These are phyloP conservation scores for Cercopithecus diana DNA, from an alignment of 2,797 vertebrate genomes.

Conservation along the genomic window DNA sequence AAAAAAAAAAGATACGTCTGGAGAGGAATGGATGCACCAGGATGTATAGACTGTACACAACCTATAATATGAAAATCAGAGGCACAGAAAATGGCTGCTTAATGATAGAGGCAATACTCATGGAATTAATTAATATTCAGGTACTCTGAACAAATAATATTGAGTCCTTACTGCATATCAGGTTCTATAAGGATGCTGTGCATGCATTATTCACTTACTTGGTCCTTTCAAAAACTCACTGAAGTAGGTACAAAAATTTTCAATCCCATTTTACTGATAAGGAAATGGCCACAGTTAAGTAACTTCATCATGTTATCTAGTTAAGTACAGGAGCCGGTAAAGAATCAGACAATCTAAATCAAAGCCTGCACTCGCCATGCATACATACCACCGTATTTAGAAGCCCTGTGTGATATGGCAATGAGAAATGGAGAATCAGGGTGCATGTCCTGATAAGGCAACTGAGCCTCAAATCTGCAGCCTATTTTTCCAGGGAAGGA, in stretches of 20 bases:
- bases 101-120: neutral
- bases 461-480: neutral
- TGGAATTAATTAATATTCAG: neutral
- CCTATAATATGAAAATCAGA: neutral
- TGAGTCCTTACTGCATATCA: neutral
- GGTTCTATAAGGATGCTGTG: neutral
- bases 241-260: neutral
- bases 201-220: neutral
- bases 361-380: neutral
- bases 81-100: neutral
- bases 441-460: neutral
- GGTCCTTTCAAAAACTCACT: neutral
- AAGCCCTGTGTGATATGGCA: neutral
- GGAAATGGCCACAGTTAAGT: neutral
- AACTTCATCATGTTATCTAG: neutral
- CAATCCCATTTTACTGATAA: neutral
- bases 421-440: neutral
- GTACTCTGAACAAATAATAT: neutral
- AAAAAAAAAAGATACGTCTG: neutral
- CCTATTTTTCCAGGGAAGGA: neutral
- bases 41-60: neutral
- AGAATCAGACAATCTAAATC: neutral
- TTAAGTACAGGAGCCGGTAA: neutral
- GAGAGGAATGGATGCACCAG: too few species aligned
- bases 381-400: accelerated